Percentiles rank a stretch among this genome's conserved stretches.
Evolutionary conservation across 2,113 vertebrate genomes (phyloP).

Genomic region (Oryzias javanicus): DNA sequence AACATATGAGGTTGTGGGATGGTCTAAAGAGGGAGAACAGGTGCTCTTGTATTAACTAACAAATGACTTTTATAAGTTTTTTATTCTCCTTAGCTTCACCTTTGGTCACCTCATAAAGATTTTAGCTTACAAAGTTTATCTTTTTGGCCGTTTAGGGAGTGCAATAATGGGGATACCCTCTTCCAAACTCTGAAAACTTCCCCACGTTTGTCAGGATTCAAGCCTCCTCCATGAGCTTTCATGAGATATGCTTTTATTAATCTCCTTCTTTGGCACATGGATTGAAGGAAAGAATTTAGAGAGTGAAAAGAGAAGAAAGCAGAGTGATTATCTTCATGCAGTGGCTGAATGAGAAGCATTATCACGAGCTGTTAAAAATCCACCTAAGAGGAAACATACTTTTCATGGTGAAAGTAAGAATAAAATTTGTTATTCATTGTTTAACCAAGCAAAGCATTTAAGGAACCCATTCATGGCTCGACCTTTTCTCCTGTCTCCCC

Average conservation of each 20-base stretch:
- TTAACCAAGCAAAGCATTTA: slow-evolving; percentile 37
- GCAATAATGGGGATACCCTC: too few relatives aligned
- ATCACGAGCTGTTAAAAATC: slow-evolving; percentile 30
- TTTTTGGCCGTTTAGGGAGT: too few relatives aligned
- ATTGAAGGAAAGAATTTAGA: slow-evolving; percentile 28
- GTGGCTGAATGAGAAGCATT: slow-evolving; percentile 17
- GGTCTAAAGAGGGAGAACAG: too few relatives aligned
- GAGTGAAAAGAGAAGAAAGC: slow-evolving; percentile 10
- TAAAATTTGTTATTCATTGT: slow-evolving; percentile 37
- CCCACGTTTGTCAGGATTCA: slow-evolving; percentile 20
- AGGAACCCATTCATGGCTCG: slow-evolving; percentile 52
- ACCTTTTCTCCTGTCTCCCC: slow-evolving; percentile 47
- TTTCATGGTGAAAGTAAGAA: slow-evolving; percentile 31
- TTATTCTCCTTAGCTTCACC: too few relatives aligned
- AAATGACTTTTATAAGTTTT: too few relatives aligned
- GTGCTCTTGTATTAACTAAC: too few relatives aligned
- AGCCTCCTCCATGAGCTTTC: slow-evolving; percentile 28
- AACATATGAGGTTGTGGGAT: too few relatives aligned
- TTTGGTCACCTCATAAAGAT: too few relatives aligned
- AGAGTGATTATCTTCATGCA: slow-evolving; percentile 3
- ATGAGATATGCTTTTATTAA: slow-evolving; percentile 61
- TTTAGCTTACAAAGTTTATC: too few relatives aligned
- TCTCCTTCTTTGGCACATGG: slow-evolving; percentile 37
- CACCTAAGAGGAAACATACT: slow-evolving; percentile 27
- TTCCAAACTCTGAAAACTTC: slow-evolving; percentile 13